phyloP scores from a whole-genome alignment of 2,113 vertebrate species.

The Corythoichthys intestinalis region DNA sequence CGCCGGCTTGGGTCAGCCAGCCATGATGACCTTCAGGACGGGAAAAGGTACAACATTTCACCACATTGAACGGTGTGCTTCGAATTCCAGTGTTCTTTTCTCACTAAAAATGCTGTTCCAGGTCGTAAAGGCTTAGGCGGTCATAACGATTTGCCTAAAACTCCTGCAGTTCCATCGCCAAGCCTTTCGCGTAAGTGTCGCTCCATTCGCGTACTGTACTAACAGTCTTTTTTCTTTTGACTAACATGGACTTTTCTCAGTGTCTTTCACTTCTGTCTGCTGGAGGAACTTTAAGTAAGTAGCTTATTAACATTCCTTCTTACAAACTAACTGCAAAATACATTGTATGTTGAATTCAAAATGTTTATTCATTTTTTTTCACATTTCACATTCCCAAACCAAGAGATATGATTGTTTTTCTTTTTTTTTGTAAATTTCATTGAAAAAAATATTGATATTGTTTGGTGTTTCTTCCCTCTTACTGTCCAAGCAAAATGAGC shows the following conservation, averaged over 20 bases:
- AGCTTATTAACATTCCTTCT: background rate
- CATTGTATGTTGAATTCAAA: background rate
- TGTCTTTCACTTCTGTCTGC: constrained; percentile 55
- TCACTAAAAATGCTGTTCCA: constrained; percentile 32
- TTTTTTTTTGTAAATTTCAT: no score
- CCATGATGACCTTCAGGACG: constrained; percentile 98
- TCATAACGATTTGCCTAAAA: constrained; percentile 65
- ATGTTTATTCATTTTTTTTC: background rate
- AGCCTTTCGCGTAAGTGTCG: constrained; percentile 70
- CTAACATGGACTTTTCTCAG: constrained; percentile 44
- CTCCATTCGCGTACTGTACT: constrained; percentile 16
- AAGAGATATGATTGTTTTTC: no score
- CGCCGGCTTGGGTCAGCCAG: constrained; percentile 86
- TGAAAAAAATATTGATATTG: no score
- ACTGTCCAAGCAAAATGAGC: no score
- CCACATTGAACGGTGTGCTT: no score
- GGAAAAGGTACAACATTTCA: constrained; percentile 69
- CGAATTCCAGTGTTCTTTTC: background rate
- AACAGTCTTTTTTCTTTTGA: constrained; percentile 32
- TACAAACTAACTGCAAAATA: background rate
- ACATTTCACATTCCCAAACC: no score
- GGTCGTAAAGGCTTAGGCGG: constrained; percentile 56
- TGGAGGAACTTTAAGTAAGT: constrained; percentile 73
- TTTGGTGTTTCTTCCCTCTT: no score
- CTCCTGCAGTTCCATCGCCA: constrained; percentile 62